Evolutionary conservation across 2,113 vertebrate species (phyloP).

Genomic region (Pyrgilauda ruficollis): DNA sequence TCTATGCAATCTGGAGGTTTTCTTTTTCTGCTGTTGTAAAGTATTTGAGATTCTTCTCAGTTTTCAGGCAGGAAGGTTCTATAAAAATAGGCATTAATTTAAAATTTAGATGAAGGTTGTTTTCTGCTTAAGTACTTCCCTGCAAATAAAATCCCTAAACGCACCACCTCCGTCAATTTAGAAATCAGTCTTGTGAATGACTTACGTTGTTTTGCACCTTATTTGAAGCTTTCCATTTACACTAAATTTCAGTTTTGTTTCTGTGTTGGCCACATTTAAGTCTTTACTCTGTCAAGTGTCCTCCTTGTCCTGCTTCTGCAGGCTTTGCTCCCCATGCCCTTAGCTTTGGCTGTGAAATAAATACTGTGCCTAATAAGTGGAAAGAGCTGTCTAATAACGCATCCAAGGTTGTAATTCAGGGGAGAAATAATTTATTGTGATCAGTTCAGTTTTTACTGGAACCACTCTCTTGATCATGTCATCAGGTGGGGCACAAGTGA

Average conservation of each 20-base stretch:
- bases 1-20: fast-evolving
- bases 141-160: not conserved
- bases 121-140: not conserved
- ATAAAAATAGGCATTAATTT: not conserved
- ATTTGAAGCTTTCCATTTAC: not conserved
- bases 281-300: not conserved
- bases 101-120: not conserved
- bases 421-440: not conserved
- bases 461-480: not conserved
- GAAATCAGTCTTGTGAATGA: not conserved
- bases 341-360: not conserved
- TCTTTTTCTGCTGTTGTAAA: not conserved
- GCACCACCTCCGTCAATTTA: not conserved
- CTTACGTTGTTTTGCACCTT: not conserved
- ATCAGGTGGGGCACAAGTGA: not conserved
- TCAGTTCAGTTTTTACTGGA: not conserved
- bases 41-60: not conserved
- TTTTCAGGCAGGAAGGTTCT: not conserved
- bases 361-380: not conserved
- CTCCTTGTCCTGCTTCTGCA: not conserved
- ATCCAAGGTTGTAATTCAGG: not conserved
- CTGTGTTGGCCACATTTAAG: not conserved
- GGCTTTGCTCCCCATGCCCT: not conserved
- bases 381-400: not conserved
- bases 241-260: not conserved